A percentile compares a stretch with the other conserved stretches of the same genome.
Conservation (phyloP, 1,140 invertebrate species). For the Ylistrum balloti region DNA sequence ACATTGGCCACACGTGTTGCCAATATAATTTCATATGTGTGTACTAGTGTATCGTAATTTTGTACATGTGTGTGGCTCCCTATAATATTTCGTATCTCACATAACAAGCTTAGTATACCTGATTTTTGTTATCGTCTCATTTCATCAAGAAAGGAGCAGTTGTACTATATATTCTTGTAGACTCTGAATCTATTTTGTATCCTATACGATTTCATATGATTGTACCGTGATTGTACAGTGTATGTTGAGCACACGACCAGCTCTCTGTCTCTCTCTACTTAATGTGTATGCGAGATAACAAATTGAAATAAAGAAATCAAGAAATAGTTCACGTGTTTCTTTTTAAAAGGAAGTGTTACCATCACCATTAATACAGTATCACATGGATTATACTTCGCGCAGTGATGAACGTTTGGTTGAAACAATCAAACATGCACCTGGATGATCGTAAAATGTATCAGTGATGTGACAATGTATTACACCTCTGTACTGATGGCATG, state of each 20-base stretch:
- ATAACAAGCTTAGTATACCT: not conserved
- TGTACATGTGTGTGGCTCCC: too few species aligned
- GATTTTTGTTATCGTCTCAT: not conserved
- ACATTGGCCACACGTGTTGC: too few species aligned
- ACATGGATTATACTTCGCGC: too few species aligned
- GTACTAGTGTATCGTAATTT: too few species aligned
- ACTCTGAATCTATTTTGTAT: slow-evolving; percentile 5
- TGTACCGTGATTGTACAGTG: not conserved
- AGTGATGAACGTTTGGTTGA: too few species aligned
- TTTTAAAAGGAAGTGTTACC: not conserved
- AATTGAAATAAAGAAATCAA: not conserved
- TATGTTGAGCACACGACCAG: not conserved
- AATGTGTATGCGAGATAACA: not conserved
- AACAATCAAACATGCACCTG: too few species aligned
- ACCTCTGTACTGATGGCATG: too few species aligned
- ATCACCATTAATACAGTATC: too few species aligned
- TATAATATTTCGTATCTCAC: not conserved
- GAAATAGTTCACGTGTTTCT: not conserved
- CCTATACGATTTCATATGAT: slow-evolving; percentile 1
- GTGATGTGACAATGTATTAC: too few species aligned
- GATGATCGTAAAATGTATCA: too few species aligned
- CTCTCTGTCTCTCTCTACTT: not conserved
- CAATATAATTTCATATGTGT: too few species aligned
- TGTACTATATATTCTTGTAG: slow-evolving; percentile 26
- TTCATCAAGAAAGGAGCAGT: not conserved